Evolutionary conservation across 2,888 invertebrate species (phyloP), one percentile per base, ranked within the genome.

Genomic region (Apamea epomidion): DNA sequence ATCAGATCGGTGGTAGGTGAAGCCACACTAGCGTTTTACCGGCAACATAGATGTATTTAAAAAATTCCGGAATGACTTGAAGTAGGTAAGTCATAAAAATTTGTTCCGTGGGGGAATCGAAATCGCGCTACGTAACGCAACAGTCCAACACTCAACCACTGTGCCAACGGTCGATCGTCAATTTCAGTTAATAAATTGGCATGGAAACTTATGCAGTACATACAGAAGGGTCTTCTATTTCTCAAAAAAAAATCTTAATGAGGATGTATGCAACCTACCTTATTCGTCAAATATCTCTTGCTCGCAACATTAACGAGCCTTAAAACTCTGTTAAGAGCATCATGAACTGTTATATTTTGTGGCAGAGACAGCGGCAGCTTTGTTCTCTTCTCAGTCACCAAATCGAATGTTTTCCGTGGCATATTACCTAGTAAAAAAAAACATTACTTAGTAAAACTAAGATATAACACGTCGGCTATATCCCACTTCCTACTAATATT

Each of bases 221-320:
- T 42, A 51, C 25, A 51, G 8, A 54, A 25, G 2, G 10, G 25
- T 7, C 10, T 32, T 10, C 25, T 25, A 51, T 54, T 32, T 37
- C 12, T 29, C 16, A 21, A 29, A 73, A 76, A 29, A 29, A 4
- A 29, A 16, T 45, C 32, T 60, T 25, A n/a, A 45, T 45, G 10
- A n/a, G 18, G 5, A 60, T 60, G 58, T 42, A 29, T 18, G 14
- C 12, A 29, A 84, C 85, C 85, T 90, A 97, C 99, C 97, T 99
- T 99, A 92, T 98, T 99, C 0, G 99, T 99, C 67, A 99, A 97
- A 93, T 99, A 99, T 89, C 99, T 97, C 95, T 99, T 99, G 94
- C 99, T 99, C 71, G 98, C 99, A 10, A 99, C 99, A 2, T 99
- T 98, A 0, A 99, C 99, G 42, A 99, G 97, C 87, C 98, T 97